phyloP scores from a whole-genome alignment of 2,888 invertebrate genomes.

The Limnephilus lunatus region DNA sequence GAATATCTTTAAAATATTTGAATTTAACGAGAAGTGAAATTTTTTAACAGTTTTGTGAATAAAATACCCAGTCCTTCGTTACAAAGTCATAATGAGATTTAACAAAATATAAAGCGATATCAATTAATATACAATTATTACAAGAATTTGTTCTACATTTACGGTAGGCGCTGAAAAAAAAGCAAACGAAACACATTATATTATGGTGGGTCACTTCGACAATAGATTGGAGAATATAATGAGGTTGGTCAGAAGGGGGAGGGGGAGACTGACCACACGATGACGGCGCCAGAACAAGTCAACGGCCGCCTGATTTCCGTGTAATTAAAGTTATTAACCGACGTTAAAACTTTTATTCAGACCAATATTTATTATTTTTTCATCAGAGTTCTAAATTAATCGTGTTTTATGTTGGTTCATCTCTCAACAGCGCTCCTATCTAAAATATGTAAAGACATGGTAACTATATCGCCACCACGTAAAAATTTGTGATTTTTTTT shows the following conservation, averaged over 20 bases:
- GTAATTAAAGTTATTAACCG: slow-evolving; percentile 53
- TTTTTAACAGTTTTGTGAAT: neutral
- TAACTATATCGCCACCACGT: too few species aligned
- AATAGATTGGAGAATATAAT: slow-evolving; percentile 29
- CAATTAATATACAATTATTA: neutral
- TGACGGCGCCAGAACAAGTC: slow-evolving; percentile 10
- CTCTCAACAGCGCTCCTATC: too few species aligned
- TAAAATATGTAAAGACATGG: too few species aligned
- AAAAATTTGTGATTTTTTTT: too few species aligned
- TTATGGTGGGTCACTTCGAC: neutral
- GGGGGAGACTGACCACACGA: neutral
- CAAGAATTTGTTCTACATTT: slow-evolving; percentile 27
- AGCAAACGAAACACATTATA: neutral
- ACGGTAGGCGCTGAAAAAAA: slow-evolving; percentile 23
- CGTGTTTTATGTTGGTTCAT: neutral
- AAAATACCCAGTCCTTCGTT: neutral
- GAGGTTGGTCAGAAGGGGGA: slow-evolving; percentile 3
- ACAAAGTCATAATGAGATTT: neutral
- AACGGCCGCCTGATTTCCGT: slow-evolving; percentile 48
- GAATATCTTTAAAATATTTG: too few species aligned
- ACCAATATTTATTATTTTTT: neutral
- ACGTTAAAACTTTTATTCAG: slow-evolving; percentile 18
- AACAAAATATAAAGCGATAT: neutral
- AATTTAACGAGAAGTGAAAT: too few species aligned
- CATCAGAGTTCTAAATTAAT: neutral